Conservation (phyloP, 2,797 vertebrate species). For the Myotis planiceps region DNA sequence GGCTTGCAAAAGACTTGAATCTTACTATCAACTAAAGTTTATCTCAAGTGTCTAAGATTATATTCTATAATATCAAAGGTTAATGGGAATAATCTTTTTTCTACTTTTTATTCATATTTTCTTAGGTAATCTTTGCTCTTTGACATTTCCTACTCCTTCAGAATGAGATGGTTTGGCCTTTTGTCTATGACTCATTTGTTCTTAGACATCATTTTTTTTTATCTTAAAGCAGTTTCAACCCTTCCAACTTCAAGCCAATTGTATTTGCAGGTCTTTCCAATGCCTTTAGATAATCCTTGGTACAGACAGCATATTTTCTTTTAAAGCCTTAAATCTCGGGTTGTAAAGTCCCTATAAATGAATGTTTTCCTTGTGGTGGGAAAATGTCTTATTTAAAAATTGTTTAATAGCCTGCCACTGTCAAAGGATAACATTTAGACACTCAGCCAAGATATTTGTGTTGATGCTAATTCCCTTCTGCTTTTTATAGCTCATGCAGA, state of each 20-base stretch:
- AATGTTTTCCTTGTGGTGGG: conserved; percentile 51
- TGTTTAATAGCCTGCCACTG: conserved; percentile 34
- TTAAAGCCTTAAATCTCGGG: conserved; percentile 41
- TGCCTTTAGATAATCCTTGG: conserved; percentile 35
- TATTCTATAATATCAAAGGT: neutral
- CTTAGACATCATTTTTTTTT: neutral
- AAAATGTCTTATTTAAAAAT: conserved; percentile 64
- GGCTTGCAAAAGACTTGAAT: neutral
- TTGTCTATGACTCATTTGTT: conserved; percentile 56
- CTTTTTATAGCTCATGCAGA: conserved; percentile 44
- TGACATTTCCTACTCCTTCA: conserved; percentile 13
- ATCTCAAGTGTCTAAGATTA: neutral
- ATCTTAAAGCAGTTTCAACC: conserved; percentile 28
- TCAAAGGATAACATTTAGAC: conserved; percentile 20
- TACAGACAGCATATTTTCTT: conserved; percentile 29
- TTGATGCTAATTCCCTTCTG: neutral
- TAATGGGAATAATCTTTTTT: neutral
- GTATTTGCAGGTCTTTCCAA: neutral
- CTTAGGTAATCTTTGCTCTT: neutral
- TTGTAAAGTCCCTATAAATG: conserved; percentile 6
- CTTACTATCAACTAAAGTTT: neutral
- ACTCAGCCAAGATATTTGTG: neutral
- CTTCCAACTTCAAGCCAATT: neutral
- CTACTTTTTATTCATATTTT: conserved; percentile 1
- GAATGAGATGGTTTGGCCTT: conserved; percentile 7